Base-by-base conservation (phyloP, 2,888 invertebrate genomes). In the Coenonympha glycerion region DNA sequence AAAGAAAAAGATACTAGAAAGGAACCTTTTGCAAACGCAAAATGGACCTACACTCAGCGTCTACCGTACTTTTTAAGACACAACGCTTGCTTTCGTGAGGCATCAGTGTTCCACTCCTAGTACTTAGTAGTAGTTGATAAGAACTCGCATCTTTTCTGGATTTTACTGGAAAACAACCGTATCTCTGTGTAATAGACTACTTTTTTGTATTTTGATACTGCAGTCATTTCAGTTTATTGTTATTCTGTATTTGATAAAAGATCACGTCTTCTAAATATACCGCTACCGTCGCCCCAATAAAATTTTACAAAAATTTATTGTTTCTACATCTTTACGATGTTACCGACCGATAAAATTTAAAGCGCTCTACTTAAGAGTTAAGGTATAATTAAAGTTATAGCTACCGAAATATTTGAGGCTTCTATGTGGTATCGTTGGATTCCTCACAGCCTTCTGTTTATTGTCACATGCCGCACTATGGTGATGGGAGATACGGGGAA, bases 221-320 rank as follows among this genome's bases (percentile, higher is more conserved):
- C 2, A 3, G 15, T 24, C 39, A 21, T n/a, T n/a, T n/a, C n/a
- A n/a, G n/a, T n/a, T n/a, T n/a, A n/a, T n/a, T n/a, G n/a, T n/a
- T n/a, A n/a, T n/a, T n/a, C n/a, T n/a, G n/a, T n/a, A n/a, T 30
- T 21, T 19, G 41, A 41, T 41, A 26, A 26, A 8, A 28, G 19
- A 30, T 41, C 28, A 41, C n/a, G n/a, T n/a, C 19, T 30, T 11
- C n/a, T 8, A 8, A 40, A 33, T 16, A 9, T 16, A 16, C n/a
- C 37, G 19, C 41, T 19, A 0, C 41, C 41, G 19, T 16, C 39
- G 41, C 6, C 19, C 1, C 41, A n/a, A 41, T 19, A 30, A 30
- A 41, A 40, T 11, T 6, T 41, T 11, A 6, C 26, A 41, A 11
- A 6, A 19, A 41, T 41, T 28, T 41, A 41, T 41, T 41, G 41